Conservation (phyloP, 2,888 invertebrate species). For the Caenorhabditis japonica region DNA sequence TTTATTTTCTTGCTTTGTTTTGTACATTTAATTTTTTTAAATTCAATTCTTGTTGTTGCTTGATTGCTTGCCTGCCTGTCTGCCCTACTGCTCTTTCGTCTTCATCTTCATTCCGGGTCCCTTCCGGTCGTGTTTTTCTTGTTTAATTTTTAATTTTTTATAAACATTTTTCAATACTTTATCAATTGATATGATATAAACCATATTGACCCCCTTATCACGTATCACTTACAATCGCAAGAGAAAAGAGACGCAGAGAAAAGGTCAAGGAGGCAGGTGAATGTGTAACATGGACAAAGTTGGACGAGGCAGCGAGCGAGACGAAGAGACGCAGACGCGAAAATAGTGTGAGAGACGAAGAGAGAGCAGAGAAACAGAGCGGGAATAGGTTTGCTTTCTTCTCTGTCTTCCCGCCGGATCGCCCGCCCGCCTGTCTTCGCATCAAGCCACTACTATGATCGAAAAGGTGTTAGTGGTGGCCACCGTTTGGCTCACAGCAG, state of each 20-base stretch:
- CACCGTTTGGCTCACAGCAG: conserved; percentile 7
- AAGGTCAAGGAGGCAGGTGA: conserved; percentile 32
- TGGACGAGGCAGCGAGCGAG: conserved; percentile 2
- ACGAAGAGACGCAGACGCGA: conserved; percentile 2
- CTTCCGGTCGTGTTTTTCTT: no score
- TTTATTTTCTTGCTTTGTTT: background rate
- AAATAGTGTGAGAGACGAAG: conserved; percentile 14
- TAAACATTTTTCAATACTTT: no score
- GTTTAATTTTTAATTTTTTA: no score
- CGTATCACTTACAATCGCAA: no score
- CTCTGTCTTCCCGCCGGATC: conserved; percentile 14
- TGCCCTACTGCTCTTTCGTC: background rate
- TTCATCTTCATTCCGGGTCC: no score
- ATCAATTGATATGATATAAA: no score
- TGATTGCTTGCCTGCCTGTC: background rate
- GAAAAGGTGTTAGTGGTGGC: conserved; percentile 51
- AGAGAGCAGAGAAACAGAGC: conserved; percentile 1
- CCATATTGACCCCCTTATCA: no score
- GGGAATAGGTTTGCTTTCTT: conserved; percentile 12
- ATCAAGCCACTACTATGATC: conserved; percentile 48
- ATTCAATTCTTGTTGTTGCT: background rate
- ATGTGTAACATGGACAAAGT: conserved; percentile 23
- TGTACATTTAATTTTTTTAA: background rate
- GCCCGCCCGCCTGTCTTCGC: conserved; percentile 13
- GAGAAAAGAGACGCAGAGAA: conserved; percentile 29